Evolutionary conservation across 2,113 vertebrate species (phyloP).

Genomic region (Nothocercus nigrocapillus): DNA sequence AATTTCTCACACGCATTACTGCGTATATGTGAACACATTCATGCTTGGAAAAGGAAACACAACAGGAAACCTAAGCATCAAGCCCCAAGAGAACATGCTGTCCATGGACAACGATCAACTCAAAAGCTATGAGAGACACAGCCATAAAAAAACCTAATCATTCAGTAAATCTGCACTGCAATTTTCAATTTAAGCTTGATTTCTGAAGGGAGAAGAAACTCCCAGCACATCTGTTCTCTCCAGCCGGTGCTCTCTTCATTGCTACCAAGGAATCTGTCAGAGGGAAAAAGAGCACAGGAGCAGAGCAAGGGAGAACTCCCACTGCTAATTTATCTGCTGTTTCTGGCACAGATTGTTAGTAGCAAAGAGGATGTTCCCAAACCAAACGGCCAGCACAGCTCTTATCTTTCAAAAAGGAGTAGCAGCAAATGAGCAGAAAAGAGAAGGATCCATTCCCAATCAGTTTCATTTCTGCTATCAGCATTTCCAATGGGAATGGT

Average conservation of each 20-base stretch:
- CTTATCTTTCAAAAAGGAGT: background rate
- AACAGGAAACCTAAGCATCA: background rate
- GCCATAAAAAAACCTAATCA: conserved; percentile 5
- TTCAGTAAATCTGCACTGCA: conserved; percentile 17
- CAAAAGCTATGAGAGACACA: background rate
- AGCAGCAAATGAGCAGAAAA: conserved; percentile 19
- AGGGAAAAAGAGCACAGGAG: conserved; percentile 10
- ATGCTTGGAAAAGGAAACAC: background rate
- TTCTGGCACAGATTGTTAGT: conserved; percentile 4
- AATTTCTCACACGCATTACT: background rate
- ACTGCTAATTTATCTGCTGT: conserved; percentile 45
- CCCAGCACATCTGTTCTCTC: conserved; percentile 27
- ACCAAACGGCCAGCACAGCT: background rate
- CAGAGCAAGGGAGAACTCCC: conserved; percentile 13
- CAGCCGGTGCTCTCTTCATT: background rate
- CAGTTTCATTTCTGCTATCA: background rate
- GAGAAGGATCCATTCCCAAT: conserved; percentile 42
- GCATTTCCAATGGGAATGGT: background rate
- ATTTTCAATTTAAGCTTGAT: conserved; percentile 39
- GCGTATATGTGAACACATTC: fast-evolving
- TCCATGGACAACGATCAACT: background rate
- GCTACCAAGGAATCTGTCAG: background rate
- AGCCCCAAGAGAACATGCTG: background rate
- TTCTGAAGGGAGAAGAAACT: conserved; percentile 54
- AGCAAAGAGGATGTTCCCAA: conserved; percentile 48